Base-by-base conservation (phyloP, 2,113 vertebrate genomes). In the Sinocyclocheilus anophthalmus region DNA sequence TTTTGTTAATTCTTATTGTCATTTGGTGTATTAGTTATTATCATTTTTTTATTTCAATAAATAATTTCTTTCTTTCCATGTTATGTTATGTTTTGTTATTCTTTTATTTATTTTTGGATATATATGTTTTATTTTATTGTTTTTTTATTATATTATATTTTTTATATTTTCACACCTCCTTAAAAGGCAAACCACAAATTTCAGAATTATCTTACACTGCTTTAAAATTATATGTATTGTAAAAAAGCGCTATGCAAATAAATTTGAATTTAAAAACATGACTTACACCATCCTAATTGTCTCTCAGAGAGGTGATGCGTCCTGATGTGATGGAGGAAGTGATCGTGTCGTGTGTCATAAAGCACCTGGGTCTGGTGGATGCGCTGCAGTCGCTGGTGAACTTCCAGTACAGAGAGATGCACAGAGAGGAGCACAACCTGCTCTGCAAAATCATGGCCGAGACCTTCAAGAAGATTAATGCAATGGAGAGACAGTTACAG, bases 371-470 rank as follows among this genome's bases (percentile, higher is more conserved):
- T 86, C 94, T 99, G 91, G 96, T 99, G 76, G 98, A 99, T 89
- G 97, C 97, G 0, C 96, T 99, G 79, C 98, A 99, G 92, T 99
- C 98, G 39, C 95, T 99, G 53, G 96, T 99, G 83, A 99, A 99
- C 92, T 98, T 98, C 92, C 98, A 99, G 16, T 98, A 98, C 88
- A 96, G 98, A 67, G 98, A 99, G 91, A 96, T 99, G 85, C 98
- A 99, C 9, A 92, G 95, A 0, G 98, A 99, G 88, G 98, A 99
- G 89, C 97, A 98, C 87, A 97, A 99, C 88, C 95, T 99, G 59
- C 92, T 99, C 7, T 99, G 98, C 93, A 99, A 99, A 94, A 99
- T 99, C 84, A 98, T 99, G 97, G 97, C 97, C 37, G 98, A 99
- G 92, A 98, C 97, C 22, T 99, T 99, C 91, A 99, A 99, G 94